A percentile compares a stretch with the other conserved stretches of the same genome.
These are phyloP conservation scores for Actinia equina DNA, from an alignment of 64 coral and sea anemone genomes.

Conservation along the genomic window DNA sequence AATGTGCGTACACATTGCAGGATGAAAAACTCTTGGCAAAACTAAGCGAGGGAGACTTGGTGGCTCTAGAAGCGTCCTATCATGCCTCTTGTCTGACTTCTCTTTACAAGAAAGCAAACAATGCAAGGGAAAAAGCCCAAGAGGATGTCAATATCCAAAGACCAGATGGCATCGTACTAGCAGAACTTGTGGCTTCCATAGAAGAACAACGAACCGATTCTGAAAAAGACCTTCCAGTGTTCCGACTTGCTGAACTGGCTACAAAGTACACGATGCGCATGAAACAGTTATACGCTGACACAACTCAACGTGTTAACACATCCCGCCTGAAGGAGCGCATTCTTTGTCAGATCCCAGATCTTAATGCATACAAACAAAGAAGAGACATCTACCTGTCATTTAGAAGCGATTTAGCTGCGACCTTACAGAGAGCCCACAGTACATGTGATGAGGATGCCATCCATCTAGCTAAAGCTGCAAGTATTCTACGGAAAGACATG, in stretches of 20 bases:
- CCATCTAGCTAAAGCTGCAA: constrained; percentile 47
- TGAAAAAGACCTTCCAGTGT: constrained; percentile 44
- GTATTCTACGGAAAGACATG: constrained; percentile 36
- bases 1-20: constrained; percentile 54
- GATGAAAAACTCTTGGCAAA: constrained; percentile 69
- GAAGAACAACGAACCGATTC: constrained; percentile 46
- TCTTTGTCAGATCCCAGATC: constrained; percentile 28
- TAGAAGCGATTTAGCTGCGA: constrained; percentile 17
- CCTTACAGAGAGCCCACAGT: constrained; percentile 16
- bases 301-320: constrained; percentile 36
- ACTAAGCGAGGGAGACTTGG: constrained; percentile 58
- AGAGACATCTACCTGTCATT: constrained; percentile 13
- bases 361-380: constrained; percentile 45
- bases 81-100: constrained; percentile 42
- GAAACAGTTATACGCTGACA: background rate
- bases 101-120: constrained; percentile 52
- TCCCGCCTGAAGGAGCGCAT: constrained; percentile 52
- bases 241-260: constrained; percentile 52
- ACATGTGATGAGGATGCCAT: constrained; percentile 32
- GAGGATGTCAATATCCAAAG: constrained; percentile 22
- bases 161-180: constrained; percentile 53
- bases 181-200: constrained; percentile 53
- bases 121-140: constrained; percentile 33
- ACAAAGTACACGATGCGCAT: constrained; percentile 46
- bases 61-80: constrained; percentile 64